A percentile compares a stretch with the other conserved stretches of the same genome.
phyloP scores from a whole-genome alignment of 2,113 vertebrate genomes.

The Prochilodus magdalenae region DNA sequence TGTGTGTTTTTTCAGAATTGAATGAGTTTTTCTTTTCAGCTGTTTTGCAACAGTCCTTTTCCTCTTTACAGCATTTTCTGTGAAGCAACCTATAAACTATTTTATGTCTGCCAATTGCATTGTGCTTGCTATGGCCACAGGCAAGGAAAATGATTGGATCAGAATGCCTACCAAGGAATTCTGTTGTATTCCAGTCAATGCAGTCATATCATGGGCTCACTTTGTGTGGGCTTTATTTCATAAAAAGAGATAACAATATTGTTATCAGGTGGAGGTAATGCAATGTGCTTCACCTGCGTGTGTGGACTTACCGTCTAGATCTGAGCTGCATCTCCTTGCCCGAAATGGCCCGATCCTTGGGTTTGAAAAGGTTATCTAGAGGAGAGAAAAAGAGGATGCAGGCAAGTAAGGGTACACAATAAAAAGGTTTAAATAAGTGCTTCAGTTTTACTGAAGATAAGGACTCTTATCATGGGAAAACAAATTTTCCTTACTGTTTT shows the following conservation, averaged over 20 bases:
- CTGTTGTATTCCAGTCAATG: neutral
- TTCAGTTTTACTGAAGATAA: neutral
- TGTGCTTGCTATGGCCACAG: neutral
- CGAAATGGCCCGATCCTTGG: constrained; percentile 91
- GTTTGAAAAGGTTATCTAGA: constrained; percentile 96
- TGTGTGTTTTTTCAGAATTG: neutral
- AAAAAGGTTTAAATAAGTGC: constrained; percentile 9
- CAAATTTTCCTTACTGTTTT: too few relatives aligned
- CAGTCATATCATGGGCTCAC: neutral
- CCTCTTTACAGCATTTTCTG: neutral
- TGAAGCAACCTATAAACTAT: neutral
- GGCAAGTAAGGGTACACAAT: neutral
- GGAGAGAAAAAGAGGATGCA: constrained; percentile 39
- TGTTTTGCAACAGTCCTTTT: neutral
- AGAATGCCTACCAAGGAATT: neutral
- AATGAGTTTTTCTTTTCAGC: neutral
- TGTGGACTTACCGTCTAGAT: constrained; percentile 88
- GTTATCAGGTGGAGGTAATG: constrained; percentile 32
- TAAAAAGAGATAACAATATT: neutral
- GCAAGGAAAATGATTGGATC: neutral
- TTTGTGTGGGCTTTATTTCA: constrained; percentile 9
- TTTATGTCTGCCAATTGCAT: neutral
- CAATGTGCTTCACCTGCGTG: neutral
- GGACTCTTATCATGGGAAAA: neutral
- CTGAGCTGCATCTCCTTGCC: constrained; percentile 94